A percentile compares a stretch with the other conserved stretches of the same genome.
These are phyloP conservation scores for Turritopsis rubra DNA, from an alignment of 30 jellyfish, hydroid and myxozoan species.

Conservation along the genomic window DNA sequence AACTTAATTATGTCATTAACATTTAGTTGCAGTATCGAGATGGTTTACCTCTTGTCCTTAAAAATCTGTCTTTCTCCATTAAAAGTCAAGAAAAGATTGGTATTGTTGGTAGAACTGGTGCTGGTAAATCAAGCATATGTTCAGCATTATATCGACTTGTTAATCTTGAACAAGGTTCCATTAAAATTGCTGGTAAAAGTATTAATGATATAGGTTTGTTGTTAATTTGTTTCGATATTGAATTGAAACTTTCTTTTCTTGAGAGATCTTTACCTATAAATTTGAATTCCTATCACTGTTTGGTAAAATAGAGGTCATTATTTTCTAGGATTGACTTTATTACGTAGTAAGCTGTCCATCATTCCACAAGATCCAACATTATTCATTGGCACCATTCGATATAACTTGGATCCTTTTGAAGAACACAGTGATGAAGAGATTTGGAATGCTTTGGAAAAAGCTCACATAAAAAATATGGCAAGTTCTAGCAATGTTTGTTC, in stretches of 20 bases:
- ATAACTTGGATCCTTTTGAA: slow-evolving; percentile 75
- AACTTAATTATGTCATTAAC: neutral
- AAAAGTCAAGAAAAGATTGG: slow-evolving; percentile 47
- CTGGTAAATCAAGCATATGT: slow-evolving; percentile 50
- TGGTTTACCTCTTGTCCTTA: slow-evolving; percentile 56
- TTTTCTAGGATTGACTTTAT: slow-evolving; percentile 35
- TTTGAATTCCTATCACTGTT: neutral
- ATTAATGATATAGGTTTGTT: slow-evolving; percentile 46
- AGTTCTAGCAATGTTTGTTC: neutral
- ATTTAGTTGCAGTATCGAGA: slow-evolving; percentile 69
- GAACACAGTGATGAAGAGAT: slow-evolving; percentile 57
- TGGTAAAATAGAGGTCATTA: neutral
- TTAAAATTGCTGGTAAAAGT: slow-evolving; percentile 47
- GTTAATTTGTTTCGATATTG: neutral
- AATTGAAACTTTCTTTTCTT: neutral
- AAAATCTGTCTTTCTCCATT: slow-evolving; percentile 41
- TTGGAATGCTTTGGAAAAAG: slow-evolving; percentile 86
- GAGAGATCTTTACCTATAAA: too few relatives aligned
- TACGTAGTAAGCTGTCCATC: slow-evolving; percentile 56
- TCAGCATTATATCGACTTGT: slow-evolving; percentile 62
- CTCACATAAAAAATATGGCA: slow-evolving; percentile 39
- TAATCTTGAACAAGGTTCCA: slow-evolving; percentile 45
- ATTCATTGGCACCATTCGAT: slow-evolving; percentile 85
- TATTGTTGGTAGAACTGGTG: slow-evolving; percentile 39
- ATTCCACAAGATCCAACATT: slow-evolving; percentile 65